These are phyloP conservation scores for Tonatia bakeri DNA, from an alignment of 2,113 vertebrate genomes.

Conservation along the genomic window DNA sequence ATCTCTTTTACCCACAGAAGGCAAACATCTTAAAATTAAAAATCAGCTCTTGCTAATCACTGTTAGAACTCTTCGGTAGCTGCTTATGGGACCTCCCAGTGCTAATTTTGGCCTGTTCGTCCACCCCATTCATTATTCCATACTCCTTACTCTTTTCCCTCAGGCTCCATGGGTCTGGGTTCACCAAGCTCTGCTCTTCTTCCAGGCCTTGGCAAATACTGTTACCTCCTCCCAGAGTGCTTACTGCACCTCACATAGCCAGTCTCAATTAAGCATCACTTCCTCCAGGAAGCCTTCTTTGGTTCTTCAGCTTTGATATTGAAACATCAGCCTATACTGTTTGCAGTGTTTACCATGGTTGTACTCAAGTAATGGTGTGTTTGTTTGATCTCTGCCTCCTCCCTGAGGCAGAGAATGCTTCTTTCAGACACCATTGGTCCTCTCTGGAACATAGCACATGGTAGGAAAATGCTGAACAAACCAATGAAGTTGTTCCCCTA, in stretches of 20 bases:
- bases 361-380: neutral
- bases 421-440: neutral
- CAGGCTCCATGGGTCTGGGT: no score
- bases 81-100: fast-evolving
- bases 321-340: neutral
- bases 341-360: neutral
- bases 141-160: neutral
- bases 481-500: neutral
- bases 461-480: neutral
- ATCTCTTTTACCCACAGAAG: neutral
- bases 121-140: no score
- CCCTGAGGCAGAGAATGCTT: neutral
- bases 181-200: neutral
- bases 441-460: neutral
- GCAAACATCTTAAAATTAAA: neutral
- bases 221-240: neutral
- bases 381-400: neutral
- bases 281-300: neutral
- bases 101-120: neutral
- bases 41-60: neutral
- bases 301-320: neutral
- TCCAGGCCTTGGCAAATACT: neutral
- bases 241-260: neutral
- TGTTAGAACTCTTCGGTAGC: neutral
- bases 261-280: neutral